Conservation (phyloP, 2,113 vertebrate species). For the Anguilla rostrata region DNA sequence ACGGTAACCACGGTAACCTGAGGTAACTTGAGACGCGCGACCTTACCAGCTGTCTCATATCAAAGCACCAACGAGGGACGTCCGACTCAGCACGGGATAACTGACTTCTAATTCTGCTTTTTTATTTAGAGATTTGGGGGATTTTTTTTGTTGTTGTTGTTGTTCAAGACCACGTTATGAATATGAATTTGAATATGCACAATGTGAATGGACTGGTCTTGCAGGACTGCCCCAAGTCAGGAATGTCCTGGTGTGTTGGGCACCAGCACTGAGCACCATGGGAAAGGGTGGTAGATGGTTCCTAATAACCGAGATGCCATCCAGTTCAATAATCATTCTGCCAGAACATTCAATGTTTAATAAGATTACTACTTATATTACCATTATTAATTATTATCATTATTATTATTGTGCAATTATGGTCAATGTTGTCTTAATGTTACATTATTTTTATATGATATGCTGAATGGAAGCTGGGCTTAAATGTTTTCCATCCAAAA, state of each 20-base stretch:
- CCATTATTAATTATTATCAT: slow-evolving; percentile 86
- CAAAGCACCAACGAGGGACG: slow-evolving; percentile 22
- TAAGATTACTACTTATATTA: slow-evolving; percentile 85
- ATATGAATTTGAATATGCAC: slow-evolving; percentile 64
- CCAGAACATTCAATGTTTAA: slow-evolving; percentile 93
- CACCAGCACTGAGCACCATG: slow-evolving; percentile 38
- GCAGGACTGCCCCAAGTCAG: slow-evolving; percentile 56
- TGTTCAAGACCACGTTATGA: slow-evolving; percentile 58
- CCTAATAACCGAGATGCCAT: slow-evolving; percentile 57
- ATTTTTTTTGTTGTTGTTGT: slow-evolving; percentile 36
- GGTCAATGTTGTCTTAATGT: slow-evolving; percentile 91
- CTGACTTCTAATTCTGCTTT: slow-evolving; percentile 55
- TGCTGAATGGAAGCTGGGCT: slow-evolving; percentile 80
- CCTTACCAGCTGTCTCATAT: not conserved
- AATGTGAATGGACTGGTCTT: slow-evolving; percentile 68
- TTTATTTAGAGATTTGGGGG: slow-evolving; percentile 34
- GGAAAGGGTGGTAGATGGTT: slow-evolving; percentile 33
- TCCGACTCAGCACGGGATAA: slow-evolving; percentile 44
- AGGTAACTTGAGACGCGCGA: not conserved
- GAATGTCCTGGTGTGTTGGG: slow-evolving; percentile 36
- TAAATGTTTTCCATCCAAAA: slow-evolving; percentile 74
- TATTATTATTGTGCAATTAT: slow-evolving; percentile 85
- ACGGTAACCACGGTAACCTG: slow-evolving; percentile 32
- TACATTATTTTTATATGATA: slow-evolving; percentile 93
- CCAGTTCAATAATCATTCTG: slow-evolving; percentile 84